phyloP scores from a whole-genome alignment of 2,888 invertebrate genomes.

The Melinopterus prodromus region DNA sequence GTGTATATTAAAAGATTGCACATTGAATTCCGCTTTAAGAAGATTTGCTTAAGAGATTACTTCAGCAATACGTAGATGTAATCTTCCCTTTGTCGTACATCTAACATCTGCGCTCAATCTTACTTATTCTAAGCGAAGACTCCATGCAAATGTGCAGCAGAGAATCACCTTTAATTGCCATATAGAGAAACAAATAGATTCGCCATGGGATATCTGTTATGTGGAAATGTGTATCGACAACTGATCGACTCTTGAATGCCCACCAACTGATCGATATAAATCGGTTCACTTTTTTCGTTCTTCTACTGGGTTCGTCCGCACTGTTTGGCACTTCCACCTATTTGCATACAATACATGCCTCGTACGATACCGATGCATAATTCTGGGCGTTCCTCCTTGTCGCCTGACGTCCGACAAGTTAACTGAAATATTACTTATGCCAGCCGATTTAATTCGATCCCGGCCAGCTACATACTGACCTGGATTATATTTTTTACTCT shows the following conservation, averaged over 20 bases:
- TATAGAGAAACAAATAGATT: conserved; percentile 26
- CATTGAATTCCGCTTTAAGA: neutral
- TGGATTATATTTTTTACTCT: neutral
- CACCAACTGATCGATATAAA: conserved; percentile 19
- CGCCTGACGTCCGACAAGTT: neutral
- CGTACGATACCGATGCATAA: conserved; percentile 6
- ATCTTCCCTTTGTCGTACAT: conserved; percentile 7
- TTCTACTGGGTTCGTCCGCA: conserved; percentile 13
- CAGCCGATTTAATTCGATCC: neutral
- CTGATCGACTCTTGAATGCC: conserved; percentile 25
- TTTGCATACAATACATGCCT: conserved; percentile 23
- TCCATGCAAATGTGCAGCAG: conserved; percentile 10
- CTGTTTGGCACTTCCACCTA: conserved; percentile 20
- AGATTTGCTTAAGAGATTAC: neutral
- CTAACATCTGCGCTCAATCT: conserved; percentile 14
- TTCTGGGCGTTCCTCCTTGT: neutral
- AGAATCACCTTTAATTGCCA: conserved; percentile 20
- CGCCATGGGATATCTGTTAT: conserved; percentile 13
- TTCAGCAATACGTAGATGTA: neutral
- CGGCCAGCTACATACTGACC: neutral
- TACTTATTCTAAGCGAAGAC: neutral
- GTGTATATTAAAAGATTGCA: neutral
- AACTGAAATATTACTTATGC: neutral
- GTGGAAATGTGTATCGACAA: conserved; percentile 24
- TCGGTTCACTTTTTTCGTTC: conserved; percentile 16